Evolutionary conservation across 2,113 vertebrate genomes (phyloP), one percentile per base, ranked within the genome.

Genomic region (Origma solitaria): DNA sequence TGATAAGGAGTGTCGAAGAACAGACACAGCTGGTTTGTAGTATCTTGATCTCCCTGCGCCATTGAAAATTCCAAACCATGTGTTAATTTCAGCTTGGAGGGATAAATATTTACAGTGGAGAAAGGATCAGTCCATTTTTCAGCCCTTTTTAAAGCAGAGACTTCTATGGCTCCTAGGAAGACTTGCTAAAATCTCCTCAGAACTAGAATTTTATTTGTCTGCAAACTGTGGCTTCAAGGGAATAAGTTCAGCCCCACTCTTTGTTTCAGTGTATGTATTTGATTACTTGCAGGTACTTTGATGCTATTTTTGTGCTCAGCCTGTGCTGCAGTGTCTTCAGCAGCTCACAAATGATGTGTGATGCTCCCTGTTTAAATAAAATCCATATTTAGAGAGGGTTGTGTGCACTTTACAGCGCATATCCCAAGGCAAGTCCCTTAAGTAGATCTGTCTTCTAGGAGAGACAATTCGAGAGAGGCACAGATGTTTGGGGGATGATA

Each of bases 401-500:
- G 81, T 73, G 49, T 93, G 66, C 91, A 65, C 84, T 96, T 92
- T 78, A 87, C 73, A 90, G 54, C 49, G 45, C 44, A 2, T 93
- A 94, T 93, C 81, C 89, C 88, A 91, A 96, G 86, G 90, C 91
- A 90, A 57, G 88, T 93, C 85, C 89, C 94, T 95, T 93, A 98
- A 97, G 90, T 89, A 89, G 96, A 97, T 97, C 92, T 91, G 22
- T 96, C 82, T 95, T 92, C 35, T 85, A 94, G 95, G 92, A 80
- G 42, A 94, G 58, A 91, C 96, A 88, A 58, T 97, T 93, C 96
- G 95, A 97, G 96, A 94, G 94, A 97, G 88, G 82, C 94, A 95
- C 97, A 98, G 97, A 98, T 98, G 97, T 97, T 98, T 96, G 91
- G 71, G 92, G 47, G 92, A 86, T 98, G 97, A 98, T 97, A 87